A percentile compares a stretch with the other conserved stretches of the same genome.
These are phyloP conservation scores for Taurulus bubalis DNA, from an alignment of 2,113 vertebrate species.

Conservation along the genomic window DNA sequence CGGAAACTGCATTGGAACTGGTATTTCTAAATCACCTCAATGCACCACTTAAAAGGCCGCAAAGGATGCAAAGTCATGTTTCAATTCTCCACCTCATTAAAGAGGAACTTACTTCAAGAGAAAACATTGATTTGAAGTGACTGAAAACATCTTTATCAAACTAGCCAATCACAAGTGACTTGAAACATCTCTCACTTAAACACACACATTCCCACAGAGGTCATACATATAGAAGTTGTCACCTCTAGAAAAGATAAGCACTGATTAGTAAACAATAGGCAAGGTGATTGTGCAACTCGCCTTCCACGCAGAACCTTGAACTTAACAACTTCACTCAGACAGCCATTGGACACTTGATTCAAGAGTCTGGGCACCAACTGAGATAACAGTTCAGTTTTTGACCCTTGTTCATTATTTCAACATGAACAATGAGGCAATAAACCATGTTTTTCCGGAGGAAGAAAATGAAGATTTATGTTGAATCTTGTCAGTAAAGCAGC, in stretches of 20 bases:
- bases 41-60: not conserved
- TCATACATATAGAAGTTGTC: conserved; percentile 44
- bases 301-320: conserved; percentile 58
- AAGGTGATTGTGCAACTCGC: conserved; percentile 55
- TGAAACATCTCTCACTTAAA: not conserved
- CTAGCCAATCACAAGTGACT: not conserved
- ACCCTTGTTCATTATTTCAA: conserved; percentile 57
- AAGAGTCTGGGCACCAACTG: not conserved
- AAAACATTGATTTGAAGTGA: not conserved
- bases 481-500: not conserved
- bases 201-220: conserved; percentile 18
- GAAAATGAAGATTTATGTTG: not conserved
- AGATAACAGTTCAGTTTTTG: conserved; percentile 43
- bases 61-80: not conserved
- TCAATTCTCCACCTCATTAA: not conserved
- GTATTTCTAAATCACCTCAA: not conserved
- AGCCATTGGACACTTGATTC: conserved; percentile 33
- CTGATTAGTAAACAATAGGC: conserved; percentile 61
- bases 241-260: conserved; percentile 58
- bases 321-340: conserved; percentile 19
- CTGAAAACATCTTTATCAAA: not conserved
- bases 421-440: conserved; percentile 36
- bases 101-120: not conserved
- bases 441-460: not conserved
- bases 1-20: not conserved